Conservation (phyloP, 2,888 invertebrate genomes). For the Microplitis deprimator region DNA sequence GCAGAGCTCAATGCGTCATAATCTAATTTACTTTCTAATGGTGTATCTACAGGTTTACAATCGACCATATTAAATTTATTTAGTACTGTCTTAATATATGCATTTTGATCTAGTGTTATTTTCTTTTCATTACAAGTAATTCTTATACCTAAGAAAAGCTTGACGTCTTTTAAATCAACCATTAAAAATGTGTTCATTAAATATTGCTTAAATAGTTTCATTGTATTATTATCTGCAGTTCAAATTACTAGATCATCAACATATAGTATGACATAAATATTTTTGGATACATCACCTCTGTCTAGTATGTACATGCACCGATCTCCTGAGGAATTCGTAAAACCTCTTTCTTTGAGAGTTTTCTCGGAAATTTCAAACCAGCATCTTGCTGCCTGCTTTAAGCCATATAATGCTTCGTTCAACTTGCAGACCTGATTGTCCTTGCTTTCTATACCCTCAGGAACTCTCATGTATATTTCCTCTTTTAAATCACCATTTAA, state of each 20-base stretch:
- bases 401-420: not conserved
- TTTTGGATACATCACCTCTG: constrained; percentile 1
- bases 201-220: constrained; percentile 31
- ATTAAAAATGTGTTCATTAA: constrained; percentile 38
- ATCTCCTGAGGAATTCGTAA: not conserved
- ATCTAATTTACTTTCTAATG: constrained; percentile 41
- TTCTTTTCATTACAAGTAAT: constrained; percentile 26
- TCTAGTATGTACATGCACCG: constrained; percentile 19
- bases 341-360: not conserved
- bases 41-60: constrained; percentile 46
- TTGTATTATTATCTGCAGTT: not conserved
- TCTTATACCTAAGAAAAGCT: constrained; percentile 41
- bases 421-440: not conserved
- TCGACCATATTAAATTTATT: constrained; percentile 50
- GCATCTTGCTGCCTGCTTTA: not conserved
- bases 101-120: constrained; percentile 49
- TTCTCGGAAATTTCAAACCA: not conserved
- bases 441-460: not conserved
- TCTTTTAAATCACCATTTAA: constrained; percentile 1
- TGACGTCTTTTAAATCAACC: constrained; percentile 37
- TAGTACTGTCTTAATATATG: constrained; percentile 46
- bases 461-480: not conserved
- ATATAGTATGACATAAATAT: constrained; percentile 32
- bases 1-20: constrained; percentile 33
- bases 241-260: constrained; percentile 32